Base-by-base conservation (phyloP, 2,888 invertebrate species). In the Drosophila fungiperda region DNA sequence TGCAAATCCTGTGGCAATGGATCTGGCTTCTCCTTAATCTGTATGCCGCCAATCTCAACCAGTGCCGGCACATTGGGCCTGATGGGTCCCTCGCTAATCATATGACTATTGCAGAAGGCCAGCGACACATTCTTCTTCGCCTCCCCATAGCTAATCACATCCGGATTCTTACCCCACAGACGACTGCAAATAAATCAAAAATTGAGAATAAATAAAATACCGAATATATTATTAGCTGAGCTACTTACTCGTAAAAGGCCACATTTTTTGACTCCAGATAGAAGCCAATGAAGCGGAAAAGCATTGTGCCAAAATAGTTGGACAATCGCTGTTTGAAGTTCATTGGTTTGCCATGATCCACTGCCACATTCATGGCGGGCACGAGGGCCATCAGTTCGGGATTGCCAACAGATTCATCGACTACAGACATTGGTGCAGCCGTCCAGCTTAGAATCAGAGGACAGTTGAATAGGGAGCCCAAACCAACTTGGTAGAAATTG, bases 31-130 rank as follows among this genome's bases (percentile, higher is more conserved):
- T 82, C 78, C 62, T 93, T 92, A 9, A 93, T 82, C 77, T 93
- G 93, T 23, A 93, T 92, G 33, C 93, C 93, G 9, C 93, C 93
- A 33, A 92, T 86, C 71, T 93, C 92, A 15, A 93, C 66, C 0
- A 92, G 0, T 1, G 83, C 91, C 0, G 93, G 93, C 0, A 93
- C 91, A 76, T 89, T 79, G 4, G 93, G 92, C 33, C 90, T 80
- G 1, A 93, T 80, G 1, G 87, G 88, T 1, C 92, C 92, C 40
- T 93, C 90, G 40, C 90, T 90, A 36, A 93, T 91, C 55, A 20
- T 72, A 58, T 93, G 93, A 42, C 81, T 78, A 54, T 92, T 92
- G 38, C 82, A 82, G 45, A 93, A 86, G 0, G 91, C 71, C 32
- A 93, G 36, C 0, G 93, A 93, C 0, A 93, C 82, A 54, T 92